Base-by-base conservation (phyloP, 1,140 invertebrate genomes). In the Periplaneta americana region DNA sequence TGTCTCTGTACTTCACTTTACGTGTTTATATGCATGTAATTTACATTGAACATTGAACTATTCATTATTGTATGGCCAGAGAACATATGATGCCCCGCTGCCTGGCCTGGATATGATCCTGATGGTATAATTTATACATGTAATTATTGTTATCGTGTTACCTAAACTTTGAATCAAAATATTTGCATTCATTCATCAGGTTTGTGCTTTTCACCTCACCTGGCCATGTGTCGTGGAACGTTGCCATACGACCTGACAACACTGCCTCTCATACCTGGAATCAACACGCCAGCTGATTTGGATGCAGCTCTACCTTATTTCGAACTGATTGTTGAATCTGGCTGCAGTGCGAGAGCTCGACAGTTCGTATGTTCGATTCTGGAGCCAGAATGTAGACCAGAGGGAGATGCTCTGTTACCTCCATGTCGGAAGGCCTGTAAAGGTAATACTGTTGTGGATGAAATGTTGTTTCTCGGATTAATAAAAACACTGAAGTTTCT, bases 391-490 rank as follows among this genome's bases (percentile, higher is more conserved):
- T 94, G 93, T 85, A 89, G 89, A 48, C 90, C 92, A 1, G 86
- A 88, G 39, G 90, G 91, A 1, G 90, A 90, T 82, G 88, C 88
- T 3, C 86, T 89, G 33, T 88, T 92, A 83, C 90, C 91, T 81
- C 93, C 93, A 0, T 94, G 93, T 83, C 88, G 91, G 57, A 91
- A 90, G 83, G 90, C 93, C 82, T 94, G 93, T 83, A 92, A 91
- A 91, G 91, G 93, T 93, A 87, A 85, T 79, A 66, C 10, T 66
- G 48, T 28, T 28, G 22, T 66, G 28, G n/a, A n/a, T n/a, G n/a
- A n/a, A n/a, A n/a, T n/a, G n/a, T n/a, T n/a, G n/a, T n/a, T n/a
- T n/a, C n/a, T n/a, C n/a, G n/a, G n/a, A n/a, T n/a, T n/a, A n/a
- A n/a, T n/a, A n/a, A n/a, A n/a, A n/a, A n/a, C n/a, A n/a, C n/a